Evolutionary conservation across 2,888 invertebrate species (phyloP).

Genomic region (Cynaeus angustus): DNA sequence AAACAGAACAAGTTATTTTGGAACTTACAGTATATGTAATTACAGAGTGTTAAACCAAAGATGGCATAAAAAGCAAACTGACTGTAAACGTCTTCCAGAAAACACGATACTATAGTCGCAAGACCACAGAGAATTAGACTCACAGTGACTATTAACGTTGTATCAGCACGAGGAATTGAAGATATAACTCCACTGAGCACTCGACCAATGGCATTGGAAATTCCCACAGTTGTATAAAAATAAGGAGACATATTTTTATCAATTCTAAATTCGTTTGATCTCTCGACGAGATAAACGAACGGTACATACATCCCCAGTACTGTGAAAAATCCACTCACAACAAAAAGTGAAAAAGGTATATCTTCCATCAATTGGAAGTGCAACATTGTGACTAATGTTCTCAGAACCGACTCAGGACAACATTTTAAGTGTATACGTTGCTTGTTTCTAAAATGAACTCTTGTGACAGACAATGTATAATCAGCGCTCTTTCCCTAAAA

Average conservation of each 20-base stretch:
- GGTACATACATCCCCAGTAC: slow-evolving; percentile 87
- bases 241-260: slow-evolving; percentile 72
- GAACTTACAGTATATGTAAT: slow-evolving; percentile 66
- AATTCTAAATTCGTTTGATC: slow-evolving; percentile 72
- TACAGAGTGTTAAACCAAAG: slow-evolving; percentile 82
- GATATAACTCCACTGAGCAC: slow-evolving; percentile 78
- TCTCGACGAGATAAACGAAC: slow-evolving; percentile 78
- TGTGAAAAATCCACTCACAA: slow-evolving; percentile 77
- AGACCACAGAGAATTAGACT: slow-evolving; percentile 79
- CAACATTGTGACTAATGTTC: slow-evolving; percentile 66
- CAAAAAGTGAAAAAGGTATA: slow-evolving; percentile 66
- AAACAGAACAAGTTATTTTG: slow-evolving; percentile 58
- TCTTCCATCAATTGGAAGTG: slow-evolving; percentile 63
- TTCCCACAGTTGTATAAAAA: slow-evolving; percentile 81
- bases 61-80: slow-evolving; percentile 76
- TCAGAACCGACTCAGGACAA: slow-evolving; percentile 63
- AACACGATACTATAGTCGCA: slow-evolving; percentile 74
- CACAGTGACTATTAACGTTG: slow-evolving; percentile 76
- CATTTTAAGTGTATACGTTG: slow-evolving; percentile 70
- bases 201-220: slow-evolving; percentile 81
- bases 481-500: slow-evolving; percentile 61
- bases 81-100: slow-evolving; percentile 68
- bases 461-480: slow-evolving; percentile 76
- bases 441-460: slow-evolving; percentile 71
- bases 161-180: slow-evolving; percentile 76